Percentiles rank a stretch among this genome's conserved stretches.
phyloP scores from a whole-genome alignment of 1,140 invertebrate genomes.

The Drosophila lowei region DNA sequence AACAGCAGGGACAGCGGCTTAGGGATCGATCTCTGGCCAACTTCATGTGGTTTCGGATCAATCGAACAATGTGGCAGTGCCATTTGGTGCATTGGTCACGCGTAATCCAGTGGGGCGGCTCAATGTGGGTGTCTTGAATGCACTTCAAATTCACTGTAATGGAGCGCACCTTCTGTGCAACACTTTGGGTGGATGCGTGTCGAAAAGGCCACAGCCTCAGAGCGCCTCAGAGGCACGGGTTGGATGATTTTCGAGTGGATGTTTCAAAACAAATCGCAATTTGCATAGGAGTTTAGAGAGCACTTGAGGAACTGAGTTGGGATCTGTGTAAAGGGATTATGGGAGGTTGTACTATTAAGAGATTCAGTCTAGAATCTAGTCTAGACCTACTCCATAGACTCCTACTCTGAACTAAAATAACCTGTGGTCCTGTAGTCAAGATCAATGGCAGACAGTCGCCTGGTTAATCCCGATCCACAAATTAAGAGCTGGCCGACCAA shows the following conservation, averaged over 20 bases:
- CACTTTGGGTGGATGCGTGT: constrained; percentile 58
- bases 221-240: constrained; percentile 24
- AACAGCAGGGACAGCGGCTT: constrained; percentile 23
- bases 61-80: background rate
- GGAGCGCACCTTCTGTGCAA: constrained; percentile 50
- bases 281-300: constrained; percentile 21
- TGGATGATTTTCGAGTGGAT: constrained; percentile 14
- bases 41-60: constrained; percentile 61
- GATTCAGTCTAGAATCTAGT: too few species aligned
- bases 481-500: constrained; percentile 32
- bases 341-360: too few species aligned
- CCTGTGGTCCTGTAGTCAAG: too few species aligned
- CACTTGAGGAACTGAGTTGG: background rate
- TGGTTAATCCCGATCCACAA: constrained; percentile 23
- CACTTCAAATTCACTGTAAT: constrained; percentile 61
- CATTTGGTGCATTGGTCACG: constrained; percentile 51
- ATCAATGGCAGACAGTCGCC: constrained; percentile 18
- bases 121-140: constrained; percentile 29
- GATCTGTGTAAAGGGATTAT: background rate
- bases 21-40: constrained; percentile 37
- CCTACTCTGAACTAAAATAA: too few species aligned
- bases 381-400: too few species aligned
- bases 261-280: constrained; percentile 42
- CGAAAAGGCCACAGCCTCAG: constrained; percentile 24
- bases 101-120: constrained; percentile 28